phyloP scores from a whole-genome alignment of 2,113 vertebrate genomes.

The Trematocara marginatum region DNA sequence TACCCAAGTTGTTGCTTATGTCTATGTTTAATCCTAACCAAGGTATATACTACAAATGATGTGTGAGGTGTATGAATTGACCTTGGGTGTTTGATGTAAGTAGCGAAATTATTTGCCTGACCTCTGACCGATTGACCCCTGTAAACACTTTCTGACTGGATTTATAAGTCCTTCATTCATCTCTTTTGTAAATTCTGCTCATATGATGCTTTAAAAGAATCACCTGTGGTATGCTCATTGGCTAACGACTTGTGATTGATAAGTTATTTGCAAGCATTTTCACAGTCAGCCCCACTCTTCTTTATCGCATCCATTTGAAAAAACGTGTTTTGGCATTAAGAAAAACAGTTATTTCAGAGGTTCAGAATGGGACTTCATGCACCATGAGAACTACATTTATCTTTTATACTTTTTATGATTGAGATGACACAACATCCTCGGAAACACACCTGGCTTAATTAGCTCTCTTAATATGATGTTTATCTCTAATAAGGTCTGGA shows the following conservation, averaged over 20 bases:
- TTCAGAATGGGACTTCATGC: background rate
- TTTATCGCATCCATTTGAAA: accelerated
- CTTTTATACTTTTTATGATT: background rate
- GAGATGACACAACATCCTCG: background rate
- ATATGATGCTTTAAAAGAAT: accelerated
- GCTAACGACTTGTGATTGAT: accelerated
- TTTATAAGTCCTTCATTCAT: background rate
- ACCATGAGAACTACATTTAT: accelerated
- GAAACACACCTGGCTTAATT: background rate
- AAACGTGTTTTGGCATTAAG: background rate
- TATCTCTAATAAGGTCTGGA: background rate
- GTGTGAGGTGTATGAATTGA: background rate
- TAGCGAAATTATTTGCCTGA: accelerated
- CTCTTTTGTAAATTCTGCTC: background rate
- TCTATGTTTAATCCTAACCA: background rate
- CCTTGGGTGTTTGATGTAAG: background rate
- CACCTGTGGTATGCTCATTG: background rate
- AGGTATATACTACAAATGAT: background rate
- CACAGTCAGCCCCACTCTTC: background rate
- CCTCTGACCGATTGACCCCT: background rate
- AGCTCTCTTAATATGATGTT: background rate
- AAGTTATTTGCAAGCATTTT: accelerated
- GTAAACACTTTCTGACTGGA: background rate
- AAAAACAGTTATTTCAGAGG: accelerated
- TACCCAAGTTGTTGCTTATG: background rate